Evolutionary conservation across 2,113 vertebrate genomes (phyloP), one percentile per base, ranked within the genome.

Genomic region (Sterrhoptilus dennistouni): DNA sequence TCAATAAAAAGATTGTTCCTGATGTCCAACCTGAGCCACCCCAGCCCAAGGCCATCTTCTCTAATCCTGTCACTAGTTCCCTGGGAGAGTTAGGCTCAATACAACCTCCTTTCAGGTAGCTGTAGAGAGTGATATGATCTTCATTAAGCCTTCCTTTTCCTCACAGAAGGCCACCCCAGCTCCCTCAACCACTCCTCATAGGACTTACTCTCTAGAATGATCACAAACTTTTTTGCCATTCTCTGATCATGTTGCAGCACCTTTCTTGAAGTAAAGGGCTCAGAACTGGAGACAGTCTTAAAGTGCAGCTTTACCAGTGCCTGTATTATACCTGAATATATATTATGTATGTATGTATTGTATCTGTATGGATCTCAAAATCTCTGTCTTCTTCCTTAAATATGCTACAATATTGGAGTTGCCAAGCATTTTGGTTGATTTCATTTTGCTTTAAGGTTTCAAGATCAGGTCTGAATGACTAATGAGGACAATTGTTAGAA

Each of bases 251-350:
- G 5, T 9, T 66, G 11, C 23, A 66, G 20, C 23, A 53, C 6
- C 16, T 66, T 60, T n/a, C 23, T 29, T 38, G n/a, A n/a, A 29
- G 6, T n/a, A 45, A 38, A 33, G 3, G 19, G 23, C 28, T 9
- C 50, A 44, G 36, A 81, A 38, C 13, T 38, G 15, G 20, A 52
- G 19, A 36, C 12, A 24, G 6, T 31, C 27, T 7, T 49, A 31
- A 25, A 42, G 25, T 15, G 4, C 0, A 0, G 17, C 22, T 50
- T 50, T 36, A 59, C 36, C 22, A 22, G 33, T 17, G 8, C 28
- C 24, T 35, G 13, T 12, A n/a, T 38, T 66, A 53, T 21, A 53
- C 12, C 7, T 64, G 11, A n/a, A 42, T 6, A 2, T 17, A 36
- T 25, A 35, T 21, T 50, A 42, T 50, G 15, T n/a, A 49, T 29